Base-by-base conservation (phyloP, 2,797 vertebrate genomes). In the Anguilla anguilla region DNA sequence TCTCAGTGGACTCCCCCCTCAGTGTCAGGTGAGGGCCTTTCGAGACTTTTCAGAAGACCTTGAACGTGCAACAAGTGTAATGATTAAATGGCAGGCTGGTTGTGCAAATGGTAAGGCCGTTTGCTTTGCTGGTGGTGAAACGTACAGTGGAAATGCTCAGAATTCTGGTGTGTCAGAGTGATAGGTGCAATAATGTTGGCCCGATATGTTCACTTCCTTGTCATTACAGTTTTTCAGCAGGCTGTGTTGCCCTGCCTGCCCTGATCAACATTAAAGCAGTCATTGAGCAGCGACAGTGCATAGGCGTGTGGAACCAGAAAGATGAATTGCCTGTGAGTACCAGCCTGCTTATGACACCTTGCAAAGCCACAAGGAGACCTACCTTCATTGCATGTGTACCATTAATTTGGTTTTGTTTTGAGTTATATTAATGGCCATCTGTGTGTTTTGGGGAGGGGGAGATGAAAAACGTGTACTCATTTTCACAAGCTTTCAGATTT, bases 271-370 rank as follows among this genome's bases (percentile, higher is more conserved):
- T 97, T 92, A 97, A 97, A 91, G 97, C 97, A 1, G 97, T 97
- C 81, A 97, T 97, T 77, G 97, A 97, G 81, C 97, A 97, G 88
- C 95, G 96, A 87, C 97, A 97, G 93, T 97, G 97, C 91, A 96
- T 96, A 0, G 97, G 97, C 0, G 97, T 97, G 67, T 97, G 97
- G 97, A 97, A 97, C 90, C 97, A 97, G 94, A 97, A 97, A 88
- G 97, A 97, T 1, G 97, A 97, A 57, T 92, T 97, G 69, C 97
- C 97, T 83, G 97, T 97, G 91, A 97, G 97, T 96, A 53, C 61
- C 77, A 59, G 49, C 53, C 35, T 11, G 22, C 22, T n/a, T 17
- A 61, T 22, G 15, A 22, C 64, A 28, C 4, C 7, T 3, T n/a
- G 1, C 28, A 74, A 31, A 35, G 31, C 72, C 72, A 74, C 11